A percentile compares a stretch with the other conserved stretches of the same genome.
phyloP scores from a whole-genome alignment of 2,888 invertebrate genomes.

The Acronicta psi region DNA sequence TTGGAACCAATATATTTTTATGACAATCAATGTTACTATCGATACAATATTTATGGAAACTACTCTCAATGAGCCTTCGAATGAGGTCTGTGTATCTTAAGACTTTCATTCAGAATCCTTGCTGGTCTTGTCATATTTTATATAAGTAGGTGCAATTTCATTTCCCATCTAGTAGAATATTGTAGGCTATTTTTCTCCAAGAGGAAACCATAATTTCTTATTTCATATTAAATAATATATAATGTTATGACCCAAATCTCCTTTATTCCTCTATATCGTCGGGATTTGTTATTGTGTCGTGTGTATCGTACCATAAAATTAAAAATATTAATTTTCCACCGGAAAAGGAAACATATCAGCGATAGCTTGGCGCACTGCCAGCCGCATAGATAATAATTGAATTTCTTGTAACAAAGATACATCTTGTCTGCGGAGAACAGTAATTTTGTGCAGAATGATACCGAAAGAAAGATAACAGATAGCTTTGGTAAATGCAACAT shows the following conservation, averaged over 20 bases:
- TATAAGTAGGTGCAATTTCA: no score
- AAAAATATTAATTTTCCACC: slow-evolving; percentile 58
- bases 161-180: no score
- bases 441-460: slow-evolving; percentile 42
- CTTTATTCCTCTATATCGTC: slow-evolving; percentile 8
- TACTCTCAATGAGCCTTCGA: no score
- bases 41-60: no score
- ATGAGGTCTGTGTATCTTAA: no score
- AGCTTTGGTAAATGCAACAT: slow-evolving; percentile 15
- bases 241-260: slow-evolving; percentile 2
- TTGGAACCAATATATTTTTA: no score
- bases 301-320: slow-evolving; percentile 54
- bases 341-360: slow-evolving; percentile 58
- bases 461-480: slow-evolving; percentile 39
- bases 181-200: no score
- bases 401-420: slow-evolving; percentile 59
- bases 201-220: neutral
- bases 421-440: slow-evolving; percentile 44
- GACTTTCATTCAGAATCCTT: neutral
- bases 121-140: no score
- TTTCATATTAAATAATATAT: neutral
- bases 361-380: slow-evolving; percentile 53
- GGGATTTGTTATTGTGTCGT: slow-evolving; percentile 31
- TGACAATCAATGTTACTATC: no score
- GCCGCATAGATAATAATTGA: slow-evolving; percentile 58